These are phyloP conservation scores for Strongylocentrotus purpuratus DNA, from an alignment of 35 echinoderm and acorn worm genomes.

Conservation along the genomic window DNA sequence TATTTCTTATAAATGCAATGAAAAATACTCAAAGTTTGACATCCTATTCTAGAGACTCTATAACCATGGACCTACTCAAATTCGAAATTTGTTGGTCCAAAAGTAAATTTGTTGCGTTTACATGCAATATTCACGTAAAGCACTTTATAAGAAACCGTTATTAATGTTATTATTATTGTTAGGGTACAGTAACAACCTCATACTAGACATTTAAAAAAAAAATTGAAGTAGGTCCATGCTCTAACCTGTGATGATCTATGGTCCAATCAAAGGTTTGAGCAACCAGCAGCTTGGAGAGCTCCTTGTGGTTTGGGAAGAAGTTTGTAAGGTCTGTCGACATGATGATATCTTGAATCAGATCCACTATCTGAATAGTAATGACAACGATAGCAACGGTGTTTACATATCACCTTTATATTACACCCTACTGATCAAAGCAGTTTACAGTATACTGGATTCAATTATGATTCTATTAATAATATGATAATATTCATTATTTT, in stretches of 20 bases:
- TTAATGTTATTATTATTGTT: too few species aligned
- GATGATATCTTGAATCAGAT: slow-evolving; percentile 74
- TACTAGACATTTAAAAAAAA: too few species aligned
- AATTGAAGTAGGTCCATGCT: too few species aligned
- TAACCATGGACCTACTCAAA: too few species aligned
- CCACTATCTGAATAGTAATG: slow-evolving; percentile 59
- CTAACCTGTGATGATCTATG: slow-evolving; percentile 77
- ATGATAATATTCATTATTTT: not conserved
- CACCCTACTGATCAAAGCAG: not conserved
- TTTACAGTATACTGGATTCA: not conserved
- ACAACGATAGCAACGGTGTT: not conserved
- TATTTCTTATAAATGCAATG: too few species aligned
- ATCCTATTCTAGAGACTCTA: too few species aligned
- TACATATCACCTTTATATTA: not conserved
- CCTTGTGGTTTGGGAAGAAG: slow-evolving; percentile 68
- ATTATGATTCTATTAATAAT: not conserved
- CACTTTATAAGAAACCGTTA: too few species aligned
- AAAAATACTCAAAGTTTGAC: too few species aligned
- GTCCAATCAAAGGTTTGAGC: slow-evolving; percentile 58
- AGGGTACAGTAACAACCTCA: too few species aligned
- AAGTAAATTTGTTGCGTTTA: too few species aligned
- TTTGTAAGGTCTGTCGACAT: slow-evolving; percentile 70
- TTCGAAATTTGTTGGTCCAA: too few species aligned
- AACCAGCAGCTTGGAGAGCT: slow-evolving; percentile 69
- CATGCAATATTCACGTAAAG: too few species aligned